A percentile compares a stretch with the other conserved stretches of the same genome.
These are phyloP conservation scores for Oreochromis spilurus DNA, from an alignment of 2,113 vertebrate species.

Conservation along the genomic window DNA sequence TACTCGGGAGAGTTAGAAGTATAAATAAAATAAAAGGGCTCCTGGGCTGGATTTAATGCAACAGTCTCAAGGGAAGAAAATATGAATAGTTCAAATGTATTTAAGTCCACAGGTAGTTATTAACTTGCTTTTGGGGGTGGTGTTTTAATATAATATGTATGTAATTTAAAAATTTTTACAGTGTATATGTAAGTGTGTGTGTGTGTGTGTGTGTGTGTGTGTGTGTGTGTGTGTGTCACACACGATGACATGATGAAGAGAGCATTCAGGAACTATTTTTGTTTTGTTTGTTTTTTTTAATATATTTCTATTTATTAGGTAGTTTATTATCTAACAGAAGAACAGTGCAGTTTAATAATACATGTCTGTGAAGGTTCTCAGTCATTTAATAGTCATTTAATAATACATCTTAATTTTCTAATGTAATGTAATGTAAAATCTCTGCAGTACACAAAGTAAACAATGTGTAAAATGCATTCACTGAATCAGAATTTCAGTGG, in stretches of 20 bases:
- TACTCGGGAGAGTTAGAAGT: not conserved
- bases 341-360: not conserved
- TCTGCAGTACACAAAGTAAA: not conserved
- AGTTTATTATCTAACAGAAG: not conserved
- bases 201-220: too few species aligned
- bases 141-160: not conserved
- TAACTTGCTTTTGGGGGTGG: fast-evolving
- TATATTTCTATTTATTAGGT: not conserved
- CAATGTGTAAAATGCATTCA: not conserved
- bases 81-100: not conserved
- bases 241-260: not conserved
- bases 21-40: not conserved
- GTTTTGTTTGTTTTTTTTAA: not conserved
- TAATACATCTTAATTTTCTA: not conserved
- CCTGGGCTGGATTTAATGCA: not conserved
- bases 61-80: not conserved
- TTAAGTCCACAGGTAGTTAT: not conserved
- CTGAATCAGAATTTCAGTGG: not conserved
- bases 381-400: too few species aligned
- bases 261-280: not conserved
- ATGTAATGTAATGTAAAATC: not conserved
- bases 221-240: too few species aligned
- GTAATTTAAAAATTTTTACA: not conserved
- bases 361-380: too few species aligned
- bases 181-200: not conserved